Base-by-base conservation (phyloP, 2,888 invertebrate species). In the Augiades crinisus region DNA sequence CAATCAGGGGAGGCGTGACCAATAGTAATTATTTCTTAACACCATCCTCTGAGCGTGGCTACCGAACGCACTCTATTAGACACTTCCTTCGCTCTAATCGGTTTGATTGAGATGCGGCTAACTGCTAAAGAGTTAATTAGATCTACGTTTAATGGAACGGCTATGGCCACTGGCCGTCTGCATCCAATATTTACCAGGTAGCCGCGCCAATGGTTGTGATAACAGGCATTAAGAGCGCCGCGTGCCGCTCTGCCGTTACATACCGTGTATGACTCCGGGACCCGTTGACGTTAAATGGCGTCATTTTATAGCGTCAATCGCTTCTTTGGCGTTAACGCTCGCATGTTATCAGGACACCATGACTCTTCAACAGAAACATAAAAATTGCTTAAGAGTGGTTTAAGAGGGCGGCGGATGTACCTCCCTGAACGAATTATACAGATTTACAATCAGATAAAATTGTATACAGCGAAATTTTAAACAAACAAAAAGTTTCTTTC, bases 21-120 rank as follows among this genome's bases (percentile, higher is more conserved):
- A 53, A 67, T 62, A 62, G 78, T 88, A 84, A 89, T 89, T 86
- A 89, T 87, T 89, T 87, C 84, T 80, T 88, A 85, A 85, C 85
- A 81, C 82, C 80, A 81, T 80, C 77, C 73, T 78, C 76, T 74
- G 69, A 65, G 67, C 54, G 67, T 62, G 53, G 83, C 85, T 88
- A 84, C 88, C 67, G 87, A 78, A 78, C 72, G 62, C 61, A 65
- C 64, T 67, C 70, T 71, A 77, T 81, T 79, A 80, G 70, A 65
- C 66, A 77, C 76, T 80, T 81, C 80, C 81, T 80, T 63, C 65
- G 44, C 59, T 63, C 57, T 72, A 74, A 72, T 79, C 70, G 71
- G 55, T 75, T 72, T 75, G 78, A 85, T 85, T 83, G 76, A 84
- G 81, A 80, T 64, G 72, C 74, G 68, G 70, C 63, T 61, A 63